A percentile compares a stretch with the other conserved stretches of the same genome.
phyloP scores from a whole-genome alignment of 2,888 invertebrate genomes.

The Hemicrepidius hirtus region DNA sequence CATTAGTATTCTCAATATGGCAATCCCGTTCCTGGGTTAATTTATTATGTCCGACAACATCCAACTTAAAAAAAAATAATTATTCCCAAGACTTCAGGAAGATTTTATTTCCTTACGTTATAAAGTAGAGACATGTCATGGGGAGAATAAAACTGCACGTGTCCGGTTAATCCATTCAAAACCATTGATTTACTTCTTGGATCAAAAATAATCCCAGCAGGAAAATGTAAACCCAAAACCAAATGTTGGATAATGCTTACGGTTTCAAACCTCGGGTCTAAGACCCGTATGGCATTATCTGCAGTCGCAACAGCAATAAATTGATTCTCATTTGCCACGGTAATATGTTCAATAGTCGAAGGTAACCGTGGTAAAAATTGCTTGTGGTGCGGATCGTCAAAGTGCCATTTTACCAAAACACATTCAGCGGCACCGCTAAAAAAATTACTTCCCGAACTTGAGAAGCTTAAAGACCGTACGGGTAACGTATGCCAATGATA shows the following conservation, averaged over 20 bases:
- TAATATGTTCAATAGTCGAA: constrained; percentile 79
- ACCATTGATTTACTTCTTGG: constrained; percentile 79
- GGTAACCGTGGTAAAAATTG: constrained; percentile 83
- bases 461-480: constrained; percentile 80
- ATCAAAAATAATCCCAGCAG: constrained; percentile 77
- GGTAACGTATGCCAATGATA: constrained; percentile 88
- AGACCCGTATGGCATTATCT: constrained; percentile 80
- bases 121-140: constrained; percentile 79
- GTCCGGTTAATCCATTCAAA: constrained; percentile 83
- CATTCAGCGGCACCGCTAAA: constrained; percentile 87
- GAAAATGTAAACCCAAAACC: constrained; percentile 77
- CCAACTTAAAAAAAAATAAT: constrained; percentile 73
- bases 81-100: too few species aligned
- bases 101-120: too few species aligned
- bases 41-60: constrained; percentile 83
- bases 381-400: constrained; percentile 73
- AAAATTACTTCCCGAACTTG: constrained; percentile 78
- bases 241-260: constrained; percentile 81
- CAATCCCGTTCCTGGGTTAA: constrained; percentile 78
- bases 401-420: constrained; percentile 85
- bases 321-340: constrained; percentile 78
- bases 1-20: constrained; percentile 78
- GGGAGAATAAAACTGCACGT: constrained; percentile 84
- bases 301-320: constrained; percentile 79
- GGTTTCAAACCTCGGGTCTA: constrained; percentile 74